Base-by-base conservation (phyloP, 1,140 invertebrate genomes). In the Aphis craccivora region DNA sequence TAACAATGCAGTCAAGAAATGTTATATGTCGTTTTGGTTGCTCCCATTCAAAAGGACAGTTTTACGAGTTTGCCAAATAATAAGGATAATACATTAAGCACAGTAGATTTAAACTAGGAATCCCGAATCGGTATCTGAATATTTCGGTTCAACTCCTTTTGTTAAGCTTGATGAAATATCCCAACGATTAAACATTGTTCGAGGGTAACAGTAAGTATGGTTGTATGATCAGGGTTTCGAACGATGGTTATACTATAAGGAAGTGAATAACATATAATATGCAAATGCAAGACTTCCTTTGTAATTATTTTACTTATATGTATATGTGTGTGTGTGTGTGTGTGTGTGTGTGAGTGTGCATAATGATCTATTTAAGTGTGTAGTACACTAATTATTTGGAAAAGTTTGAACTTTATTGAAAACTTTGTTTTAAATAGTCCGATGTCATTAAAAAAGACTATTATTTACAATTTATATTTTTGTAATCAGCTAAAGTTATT, bases 161-260 rank as follows among this genome's bases (percentile, higher is more conserved):
- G 86, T 87, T 48, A 87, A 87, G 86, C 30, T 87, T 87, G 86
- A 87, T 87, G 86, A 51, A 48, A 30, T 87, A 87, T 87, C 84
- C 43, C 11, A n/a, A n/a, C 18, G 84, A 45, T 87, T 87, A 45
- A 48, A 86, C 83, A 86, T 86, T 83, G n/a, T 83, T 83, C 81
- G 81, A 84, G 83, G 83, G 83, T 25, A 86, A 86, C 25, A 43
- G 43, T 86, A 45, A 45, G 40, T 87, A n/a, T 45, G 25, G 37
- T 40, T 3, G 23, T 40, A 9, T n/a, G 40, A 45, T 45, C 40
- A n/a, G 43, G 40, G 30, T 87, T 30, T 45, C 30, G 14, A 43
- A n/a, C 84, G 23, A 45, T 86, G 30, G 22, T 86, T 43, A 25
- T 43, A 43, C 23, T 23, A 30, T 23, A 30, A 84, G 83, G 40